Evolutionary conservation across 2,113 vertebrate genomes (phyloP), one percentile per base, ranked within the genome.

Genomic region (Hemicordylus capensis): DNA sequence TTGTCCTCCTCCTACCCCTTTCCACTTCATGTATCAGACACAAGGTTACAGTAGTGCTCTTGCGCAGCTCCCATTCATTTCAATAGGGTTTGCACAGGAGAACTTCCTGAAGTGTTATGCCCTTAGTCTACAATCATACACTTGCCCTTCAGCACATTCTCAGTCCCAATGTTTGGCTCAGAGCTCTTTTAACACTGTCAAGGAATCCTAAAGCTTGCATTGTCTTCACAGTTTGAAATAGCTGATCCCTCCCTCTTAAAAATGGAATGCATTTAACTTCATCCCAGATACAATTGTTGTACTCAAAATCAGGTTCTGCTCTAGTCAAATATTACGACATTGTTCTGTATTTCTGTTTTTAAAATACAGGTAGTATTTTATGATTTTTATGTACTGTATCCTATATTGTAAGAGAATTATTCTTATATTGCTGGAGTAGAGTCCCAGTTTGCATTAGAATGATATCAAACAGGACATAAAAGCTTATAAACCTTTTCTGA

Each of bases 201-300:
- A 93, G 91, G 87, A 91, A 90, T 90, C 89, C 88, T 86, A 89
- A 92, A 90, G 88, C 81, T 84, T 84, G 88, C 89, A 73, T 95
- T 83, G 15, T 95, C 93, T 96, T 97, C 96, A 96, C 96, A 96
- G 95, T 96, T 94, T 94, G 91, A 93, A 73, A 92, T 82, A 91
- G 92, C 92, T 51, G 82, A 58, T 81, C 34, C 89, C 67, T 39
- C 87, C 85, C 84, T 46, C 84, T 44, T 46, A 87, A 90, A 37
- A 87, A 91, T 80, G 85, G 92, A 93, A 93, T 26, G 11, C 34
- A 4, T 88, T 76, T 34, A 70, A 87, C 76, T 89, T 92, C 76
- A 89, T 84, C 51, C 31, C 46, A 76, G 88, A 85, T 85, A 76
- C 48, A 31, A 79, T 77, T 12, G 20, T 48, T 72, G 77, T 84